phyloP scores from a whole-genome alignment of 2,888 invertebrate genomes.

The Heteromyza rotundicornis region DNA sequence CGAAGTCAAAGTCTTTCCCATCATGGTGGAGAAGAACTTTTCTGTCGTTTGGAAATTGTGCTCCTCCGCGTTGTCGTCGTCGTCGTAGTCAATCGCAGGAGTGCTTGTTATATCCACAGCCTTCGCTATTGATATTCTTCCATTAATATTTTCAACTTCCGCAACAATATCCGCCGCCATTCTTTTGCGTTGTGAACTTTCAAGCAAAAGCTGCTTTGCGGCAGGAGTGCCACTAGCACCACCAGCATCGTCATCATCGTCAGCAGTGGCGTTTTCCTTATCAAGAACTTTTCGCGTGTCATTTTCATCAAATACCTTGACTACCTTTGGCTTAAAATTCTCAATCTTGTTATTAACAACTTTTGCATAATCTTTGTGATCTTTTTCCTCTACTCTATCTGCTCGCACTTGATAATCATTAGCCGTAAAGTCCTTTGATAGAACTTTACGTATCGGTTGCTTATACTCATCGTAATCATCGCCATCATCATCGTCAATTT shows the following conservation, averaged over 20 bases:
- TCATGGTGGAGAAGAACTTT: not conserved
- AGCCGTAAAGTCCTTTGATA: conserved; percentile 15
- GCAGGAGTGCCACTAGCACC: too few species aligned
- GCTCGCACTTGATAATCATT: conserved; percentile 7
- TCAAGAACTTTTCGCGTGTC: too few species aligned
- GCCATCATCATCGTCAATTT: conserved; percentile 39
- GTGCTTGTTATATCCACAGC: conserved; percentile 11
- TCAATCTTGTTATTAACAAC: too few species aligned
- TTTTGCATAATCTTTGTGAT: too few species aligned
- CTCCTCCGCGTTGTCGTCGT: conserved; percentile 22
- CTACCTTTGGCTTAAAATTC: too few species aligned
- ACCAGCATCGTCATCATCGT: too few species aligned
- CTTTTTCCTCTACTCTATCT: not conserved
- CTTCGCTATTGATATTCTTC: not conserved
- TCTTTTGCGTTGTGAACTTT: too few species aligned
- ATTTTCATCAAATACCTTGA: too few species aligned
- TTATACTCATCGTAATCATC: conserved; percentile 14
- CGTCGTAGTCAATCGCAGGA: too few species aligned
- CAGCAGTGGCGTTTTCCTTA: too few species aligned
- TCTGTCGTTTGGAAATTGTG: conserved; percentile 1
- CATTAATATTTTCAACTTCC: not conserved
- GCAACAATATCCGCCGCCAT: not conserved
- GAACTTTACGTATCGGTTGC: not conserved
- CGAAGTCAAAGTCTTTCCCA: not conserved
- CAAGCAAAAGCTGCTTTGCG: too few species aligned